Conservation (phyloP, 2,888 invertebrate species). For the Cataglyphis albicans region DNA sequence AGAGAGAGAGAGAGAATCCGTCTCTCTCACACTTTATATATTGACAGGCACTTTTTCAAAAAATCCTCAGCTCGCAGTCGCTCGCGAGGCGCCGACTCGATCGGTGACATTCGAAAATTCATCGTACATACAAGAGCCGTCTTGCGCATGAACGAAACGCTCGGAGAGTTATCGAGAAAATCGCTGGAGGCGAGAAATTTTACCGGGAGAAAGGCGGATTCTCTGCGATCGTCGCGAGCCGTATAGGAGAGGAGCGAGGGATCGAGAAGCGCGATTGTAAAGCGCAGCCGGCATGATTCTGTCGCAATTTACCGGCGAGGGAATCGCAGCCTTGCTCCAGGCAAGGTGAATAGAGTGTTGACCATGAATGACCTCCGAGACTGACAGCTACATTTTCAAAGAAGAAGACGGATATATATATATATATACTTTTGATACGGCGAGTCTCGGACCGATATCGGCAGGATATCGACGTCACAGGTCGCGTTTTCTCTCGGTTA, state of each 20-base stretch:
- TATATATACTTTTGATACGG: constrained; percentile 33
- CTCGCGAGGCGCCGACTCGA: constrained; percentile 46
- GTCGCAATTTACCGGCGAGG: constrained; percentile 80
- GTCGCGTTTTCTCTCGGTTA: not conserved
- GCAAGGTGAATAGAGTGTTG: constrained; percentile 79
- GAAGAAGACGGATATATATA: constrained; percentile 30
- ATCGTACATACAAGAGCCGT: constrained; percentile 57
- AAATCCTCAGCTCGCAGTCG: constrained; percentile 1
- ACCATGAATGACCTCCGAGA: constrained; percentile 58
- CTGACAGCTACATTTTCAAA: constrained; percentile 59
- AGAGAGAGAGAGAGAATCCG: not conserved
- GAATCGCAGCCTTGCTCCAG: constrained; percentile 83
- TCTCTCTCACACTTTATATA: not conserved
- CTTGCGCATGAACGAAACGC: constrained; percentile 51
- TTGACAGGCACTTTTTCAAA: constrained; percentile 5
- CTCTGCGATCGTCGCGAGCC: constrained; percentile 26
- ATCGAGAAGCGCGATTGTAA: constrained; percentile 59
- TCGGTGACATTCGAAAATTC: constrained; percentile 63
- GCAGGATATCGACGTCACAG: not conserved
- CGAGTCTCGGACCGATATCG: not conserved
- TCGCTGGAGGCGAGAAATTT: constrained; percentile 76
- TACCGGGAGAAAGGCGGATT: constrained; percentile 75
- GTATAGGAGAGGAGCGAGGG: constrained; percentile 36
- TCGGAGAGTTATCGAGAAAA: constrained; percentile 68
- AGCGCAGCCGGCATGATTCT: constrained; percentile 68